Evolutionary conservation across 2,797 vertebrate species (phyloP).

Genomic region (Masticophis lateralis): DNA sequence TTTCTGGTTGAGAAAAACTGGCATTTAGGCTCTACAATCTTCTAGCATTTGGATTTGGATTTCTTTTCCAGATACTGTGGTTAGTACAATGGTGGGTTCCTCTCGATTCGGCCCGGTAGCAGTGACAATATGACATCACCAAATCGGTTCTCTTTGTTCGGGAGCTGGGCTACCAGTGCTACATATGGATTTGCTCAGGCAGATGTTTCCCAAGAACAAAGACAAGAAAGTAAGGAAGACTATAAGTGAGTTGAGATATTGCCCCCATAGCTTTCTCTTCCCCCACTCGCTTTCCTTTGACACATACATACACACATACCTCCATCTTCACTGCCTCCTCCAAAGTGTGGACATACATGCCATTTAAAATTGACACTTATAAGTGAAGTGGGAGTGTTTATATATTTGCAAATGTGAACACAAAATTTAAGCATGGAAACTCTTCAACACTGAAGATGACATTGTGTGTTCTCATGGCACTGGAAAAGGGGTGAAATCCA

Average conservation of each 20-base stretch:
- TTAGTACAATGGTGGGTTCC: background rate
- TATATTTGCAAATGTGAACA: background rate
- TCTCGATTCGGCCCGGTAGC: too few species aligned
- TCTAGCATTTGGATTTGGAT: background rate
- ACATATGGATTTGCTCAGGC: background rate
- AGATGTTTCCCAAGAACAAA: background rate
- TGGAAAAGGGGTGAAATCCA: background rate
- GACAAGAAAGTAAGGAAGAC: background rate
- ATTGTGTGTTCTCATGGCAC: background rate
- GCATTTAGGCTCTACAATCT: slow-evolving; percentile 1
- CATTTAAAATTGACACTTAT: background rate
- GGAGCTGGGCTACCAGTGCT: background rate
- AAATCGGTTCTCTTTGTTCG: too few species aligned
- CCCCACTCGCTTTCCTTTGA: background rate
- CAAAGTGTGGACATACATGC: background rate
- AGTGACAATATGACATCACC: too few species aligned
- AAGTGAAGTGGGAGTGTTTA: background rate
- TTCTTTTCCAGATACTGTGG: background rate
- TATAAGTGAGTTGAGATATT: background rate
- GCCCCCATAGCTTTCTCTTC: background rate
- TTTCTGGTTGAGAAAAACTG: slow-evolving; percentile 9
- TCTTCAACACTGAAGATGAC: background rate
- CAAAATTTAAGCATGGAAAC: background rate
- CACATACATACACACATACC: background rate
- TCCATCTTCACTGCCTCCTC: background rate